These are phyloP conservation scores for Pogona vitticeps DNA, from an alignment of 2,113 vertebrate species.

Conservation along the genomic window DNA sequence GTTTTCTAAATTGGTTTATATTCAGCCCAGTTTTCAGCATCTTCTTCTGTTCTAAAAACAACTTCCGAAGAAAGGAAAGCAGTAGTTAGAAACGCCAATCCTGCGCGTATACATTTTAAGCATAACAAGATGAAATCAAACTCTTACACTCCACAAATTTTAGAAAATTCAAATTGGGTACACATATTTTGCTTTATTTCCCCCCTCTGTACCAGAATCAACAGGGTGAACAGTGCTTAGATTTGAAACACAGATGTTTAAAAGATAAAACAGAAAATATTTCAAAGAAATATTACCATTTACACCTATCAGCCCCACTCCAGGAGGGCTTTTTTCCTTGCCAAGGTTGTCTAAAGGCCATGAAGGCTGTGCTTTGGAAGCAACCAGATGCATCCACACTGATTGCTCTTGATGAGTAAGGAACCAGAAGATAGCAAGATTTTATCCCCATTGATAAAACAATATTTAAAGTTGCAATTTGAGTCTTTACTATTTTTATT, in stretches of 20 bases:
- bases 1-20: conserved; percentile 88
- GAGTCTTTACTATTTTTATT: neutral
- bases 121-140: neutral
- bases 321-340: neutral
- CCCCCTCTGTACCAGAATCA: neutral
- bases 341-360: neutral
- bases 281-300: neutral
- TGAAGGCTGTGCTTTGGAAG: neutral
- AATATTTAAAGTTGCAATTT: neutral
- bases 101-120: neutral
- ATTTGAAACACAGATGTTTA: neutral
- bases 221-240: neutral
- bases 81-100: conserved; percentile 16
- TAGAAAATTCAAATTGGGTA: too few relatives aligned
- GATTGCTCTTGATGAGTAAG: neutral
- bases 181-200: too few relatives aligned
- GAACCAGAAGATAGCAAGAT: neutral
- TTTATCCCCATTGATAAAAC: neutral
- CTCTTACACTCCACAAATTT: neutral
- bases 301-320: neutral
- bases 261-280: neutral
- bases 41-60: conserved; percentile 98
- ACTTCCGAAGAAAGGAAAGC: conserved; percentile 66
- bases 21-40: conserved; percentile 96
- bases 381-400: neutral